Evolutionary conservation across 1,140 invertebrate genomes (phyloP).

Genomic region (Metopolophium dirhodum): DNA sequence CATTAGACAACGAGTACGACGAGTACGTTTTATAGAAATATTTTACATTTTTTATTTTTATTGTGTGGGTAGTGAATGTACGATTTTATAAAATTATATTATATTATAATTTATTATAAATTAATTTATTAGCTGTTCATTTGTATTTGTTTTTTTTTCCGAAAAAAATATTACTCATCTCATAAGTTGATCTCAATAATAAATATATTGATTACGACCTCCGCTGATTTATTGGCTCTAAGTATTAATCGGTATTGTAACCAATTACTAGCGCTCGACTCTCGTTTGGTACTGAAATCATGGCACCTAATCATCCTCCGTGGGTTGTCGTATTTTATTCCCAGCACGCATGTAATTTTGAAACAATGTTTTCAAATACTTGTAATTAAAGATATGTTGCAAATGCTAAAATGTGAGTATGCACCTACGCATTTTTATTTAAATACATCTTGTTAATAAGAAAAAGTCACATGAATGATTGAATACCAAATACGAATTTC

Average conservation of each 20-base stretch:
- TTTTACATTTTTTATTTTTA: not conserved
- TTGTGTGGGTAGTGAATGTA: not conserved
- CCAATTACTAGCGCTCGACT: not conserved
- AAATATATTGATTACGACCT: not conserved
- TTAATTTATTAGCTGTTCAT: not conserved
- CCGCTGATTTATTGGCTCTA: not conserved
- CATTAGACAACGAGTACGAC: not conserved
- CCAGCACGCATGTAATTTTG: not conserved
- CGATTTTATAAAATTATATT: not conserved
- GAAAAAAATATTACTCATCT: not conserved
- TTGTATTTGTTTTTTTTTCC: not conserved
- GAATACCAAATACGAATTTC: not conserved
- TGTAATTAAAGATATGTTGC: not conserved
- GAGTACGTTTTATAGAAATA: not conserved
- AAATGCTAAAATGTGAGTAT: not conserved
- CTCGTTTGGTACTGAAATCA: not conserved
- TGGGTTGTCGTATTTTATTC: not conserved
- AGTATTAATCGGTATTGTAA: not conserved
- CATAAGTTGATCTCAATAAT: not conserved
- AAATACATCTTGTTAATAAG: no score
- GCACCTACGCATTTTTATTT: not conserved
- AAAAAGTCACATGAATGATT: not conserved
- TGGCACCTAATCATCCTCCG: not conserved
- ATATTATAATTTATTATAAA: no score
- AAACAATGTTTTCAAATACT: not conserved